These are phyloP conservation scores for Armadillidium nasatum DNA, from an alignment of 1,140 invertebrate genomes.

Conservation along the genomic window DNA sequence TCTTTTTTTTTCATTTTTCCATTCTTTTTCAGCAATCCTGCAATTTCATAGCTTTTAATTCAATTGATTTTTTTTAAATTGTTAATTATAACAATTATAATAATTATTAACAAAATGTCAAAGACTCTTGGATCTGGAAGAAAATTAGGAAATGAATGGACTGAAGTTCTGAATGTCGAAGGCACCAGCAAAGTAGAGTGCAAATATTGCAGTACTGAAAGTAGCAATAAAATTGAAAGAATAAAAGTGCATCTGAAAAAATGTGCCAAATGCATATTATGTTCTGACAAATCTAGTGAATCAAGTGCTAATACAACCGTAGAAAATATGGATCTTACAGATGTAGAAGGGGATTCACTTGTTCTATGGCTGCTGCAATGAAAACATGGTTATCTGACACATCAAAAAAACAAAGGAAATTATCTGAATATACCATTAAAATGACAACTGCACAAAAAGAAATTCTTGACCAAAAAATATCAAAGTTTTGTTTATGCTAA, in stretches of 20 bases:
- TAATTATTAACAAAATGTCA: not conserved
- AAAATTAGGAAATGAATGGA: conserved; percentile 24
- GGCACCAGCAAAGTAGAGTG: conserved; percentile 23
- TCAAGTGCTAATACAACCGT: not conserved
- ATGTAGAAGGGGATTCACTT: not conserved
- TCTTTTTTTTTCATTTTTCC: not conserved
- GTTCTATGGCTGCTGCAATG: not conserved
- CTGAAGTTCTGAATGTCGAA: conserved; percentile 25
- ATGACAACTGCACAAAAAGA: not conserved
- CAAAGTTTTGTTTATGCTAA: conserved; percentile 9
- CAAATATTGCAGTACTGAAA: conserved; percentile 25
- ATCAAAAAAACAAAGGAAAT: not conserved
- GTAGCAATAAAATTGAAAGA: conserved; percentile 25
- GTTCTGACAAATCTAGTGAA: not conserved
- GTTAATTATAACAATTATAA: not conserved
- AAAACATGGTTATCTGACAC: not conserved
- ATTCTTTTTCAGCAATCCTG: not conserved
- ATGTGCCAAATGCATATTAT: conserved; percentile 7
- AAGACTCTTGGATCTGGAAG: conserved; percentile 14
- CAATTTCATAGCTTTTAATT: not conserved
- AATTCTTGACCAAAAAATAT: not conserved
- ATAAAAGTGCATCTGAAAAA: conserved; percentile 22
- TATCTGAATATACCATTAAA: not conserved
- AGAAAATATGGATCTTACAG: conserved; percentile 17
- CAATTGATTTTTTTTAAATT: not conserved